Conservation (phyloP, 30 jellyfish, hydroid and myxozoan species). For the Aurelia sp. region DNA sequence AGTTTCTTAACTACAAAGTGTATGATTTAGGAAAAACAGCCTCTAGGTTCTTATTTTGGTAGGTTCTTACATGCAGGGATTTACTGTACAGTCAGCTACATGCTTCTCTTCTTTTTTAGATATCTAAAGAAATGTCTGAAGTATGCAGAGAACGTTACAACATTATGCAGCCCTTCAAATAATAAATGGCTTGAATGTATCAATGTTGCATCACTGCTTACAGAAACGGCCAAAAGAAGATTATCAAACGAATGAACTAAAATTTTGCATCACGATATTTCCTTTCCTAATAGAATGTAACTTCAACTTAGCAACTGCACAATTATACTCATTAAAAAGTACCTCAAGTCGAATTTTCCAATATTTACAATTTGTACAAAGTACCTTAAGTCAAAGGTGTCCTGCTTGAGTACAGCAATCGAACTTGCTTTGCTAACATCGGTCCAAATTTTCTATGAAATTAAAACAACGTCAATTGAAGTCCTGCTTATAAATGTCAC, state of each 20-base stretch:
- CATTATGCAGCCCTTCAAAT: constrained; percentile 39
- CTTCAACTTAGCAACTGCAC: too few species aligned
- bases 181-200: constrained; percentile 64
- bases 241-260: neutral
- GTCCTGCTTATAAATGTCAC: too few species aligned
- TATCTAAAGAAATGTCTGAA: constrained; percentile 50
- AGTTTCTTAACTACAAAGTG: too few species aligned
- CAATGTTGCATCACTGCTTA: neutral
- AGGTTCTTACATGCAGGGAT: too few species aligned
- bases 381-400: neutral
- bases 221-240: neutral
- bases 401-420: constrained; percentile 29
- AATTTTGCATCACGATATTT: neutral
- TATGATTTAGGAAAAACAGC: too few species aligned
- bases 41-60: too few species aligned
- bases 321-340: too few species aligned
- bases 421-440: constrained; percentile 37
- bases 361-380: too few species aligned
- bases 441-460: constrained; percentile 54
- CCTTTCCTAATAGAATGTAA: too few species aligned
- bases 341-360: too few species aligned
- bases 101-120: constrained; percentile 1
- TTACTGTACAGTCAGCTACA: too few species aligned
- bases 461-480: neutral
- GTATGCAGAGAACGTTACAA: constrained; percentile 50